Conservation (phyloP, 2,888 invertebrate genomes). For the Notodromas monacha region DNA sequence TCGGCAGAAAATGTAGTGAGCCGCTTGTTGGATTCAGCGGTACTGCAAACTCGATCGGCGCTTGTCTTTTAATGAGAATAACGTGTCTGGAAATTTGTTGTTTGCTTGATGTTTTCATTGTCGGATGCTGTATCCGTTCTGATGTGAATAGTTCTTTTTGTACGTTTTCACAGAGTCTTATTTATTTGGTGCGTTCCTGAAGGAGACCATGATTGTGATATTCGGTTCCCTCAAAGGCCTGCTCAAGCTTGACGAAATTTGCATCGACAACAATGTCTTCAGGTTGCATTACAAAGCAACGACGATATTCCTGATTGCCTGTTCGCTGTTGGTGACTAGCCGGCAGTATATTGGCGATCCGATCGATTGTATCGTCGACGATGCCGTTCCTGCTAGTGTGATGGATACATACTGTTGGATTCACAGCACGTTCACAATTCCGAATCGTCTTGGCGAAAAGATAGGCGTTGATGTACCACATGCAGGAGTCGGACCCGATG, state of each 20-base stretch:
- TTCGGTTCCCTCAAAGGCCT: conserved; percentile 78
- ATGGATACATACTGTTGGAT: too few relatives aligned
- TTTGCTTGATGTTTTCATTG: too few relatives aligned
- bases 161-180: too few relatives aligned
- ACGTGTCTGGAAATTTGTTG: too few relatives aligned
- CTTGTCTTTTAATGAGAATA: too few relatives aligned
- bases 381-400: conserved; percentile 49
- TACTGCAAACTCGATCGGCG: too few relatives aligned
- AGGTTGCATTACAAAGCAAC: conserved; percentile 74
- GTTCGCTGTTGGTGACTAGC: conserved; percentile 65
- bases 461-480: conserved; percentile 31
- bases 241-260: conserved; percentile 49
- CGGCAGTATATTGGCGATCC: conserved; percentile 88
- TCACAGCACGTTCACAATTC: conserved; percentile 72
- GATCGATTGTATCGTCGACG: conserved; percentile 69
- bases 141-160: too few relatives aligned
- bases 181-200: too few relatives aligned
- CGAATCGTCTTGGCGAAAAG: conserved; percentile 25
- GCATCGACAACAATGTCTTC: conserved; percentile 80
- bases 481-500: conserved; percentile 43
- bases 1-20: too few relatives aligned
- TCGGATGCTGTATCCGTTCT: too few relatives aligned
- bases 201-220: conserved; percentile 90
- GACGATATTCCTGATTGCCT: conserved; percentile 51
- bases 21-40: too few relatives aligned